Conservation (phyloP, 2,113 vertebrate species). For the Gallinago jamesoni region DNA sequence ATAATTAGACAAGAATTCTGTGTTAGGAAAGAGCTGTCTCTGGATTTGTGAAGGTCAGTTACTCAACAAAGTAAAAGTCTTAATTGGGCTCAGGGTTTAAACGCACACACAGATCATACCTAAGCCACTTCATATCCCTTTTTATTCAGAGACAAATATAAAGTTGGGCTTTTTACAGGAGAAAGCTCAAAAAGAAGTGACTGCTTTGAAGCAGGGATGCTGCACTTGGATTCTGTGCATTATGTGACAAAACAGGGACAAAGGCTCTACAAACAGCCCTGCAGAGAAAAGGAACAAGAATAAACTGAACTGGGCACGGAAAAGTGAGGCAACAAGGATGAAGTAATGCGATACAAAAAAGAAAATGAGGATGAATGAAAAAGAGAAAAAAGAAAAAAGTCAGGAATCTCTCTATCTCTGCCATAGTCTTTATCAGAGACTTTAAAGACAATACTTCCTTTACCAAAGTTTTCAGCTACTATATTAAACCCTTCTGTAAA, state of each 20-base stretch:
- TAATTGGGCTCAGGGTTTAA: not conserved
- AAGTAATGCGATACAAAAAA: fast-evolving
- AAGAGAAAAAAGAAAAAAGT: no score
- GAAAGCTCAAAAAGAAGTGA: not conserved
- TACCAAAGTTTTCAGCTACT: not conserved
- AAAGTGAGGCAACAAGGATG: not conserved
- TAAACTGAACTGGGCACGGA: not conserved
- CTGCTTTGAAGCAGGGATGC: no score
- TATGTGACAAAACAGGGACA: not conserved
- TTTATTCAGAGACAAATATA: not conserved
- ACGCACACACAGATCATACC: not conserved
- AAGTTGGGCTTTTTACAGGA: not conserved
- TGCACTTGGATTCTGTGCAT: not conserved
- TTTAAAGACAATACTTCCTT: not conserved
- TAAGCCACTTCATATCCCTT: not conserved
- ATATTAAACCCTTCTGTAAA: not conserved
- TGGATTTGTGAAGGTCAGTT: not conserved
- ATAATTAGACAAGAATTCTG: not conserved
- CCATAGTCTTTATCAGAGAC: not conserved
- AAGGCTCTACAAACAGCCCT: not conserved
- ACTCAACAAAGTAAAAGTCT: no score
- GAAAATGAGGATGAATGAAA: not conserved
- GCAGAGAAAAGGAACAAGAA: not conserved
- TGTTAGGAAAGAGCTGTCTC: not conserved
- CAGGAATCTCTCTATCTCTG: not conserved